Evolutionary conservation across 2,888 invertebrate species (phyloP), one percentile per base, ranked within the genome.

Genomic region (Rhopalosiphum nymphaeae): DNA sequence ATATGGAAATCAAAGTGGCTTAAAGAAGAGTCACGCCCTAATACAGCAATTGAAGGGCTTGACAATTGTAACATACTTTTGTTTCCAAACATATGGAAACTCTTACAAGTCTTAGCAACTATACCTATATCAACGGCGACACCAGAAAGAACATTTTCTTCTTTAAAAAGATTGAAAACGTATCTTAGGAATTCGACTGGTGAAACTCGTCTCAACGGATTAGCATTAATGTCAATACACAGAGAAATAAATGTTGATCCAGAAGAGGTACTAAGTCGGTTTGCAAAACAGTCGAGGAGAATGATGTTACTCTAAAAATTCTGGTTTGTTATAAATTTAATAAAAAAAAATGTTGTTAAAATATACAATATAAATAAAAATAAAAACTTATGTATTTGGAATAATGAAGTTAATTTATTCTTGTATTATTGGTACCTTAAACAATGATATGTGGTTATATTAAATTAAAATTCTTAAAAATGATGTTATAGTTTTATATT

Each of bases 361-460:
- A 44, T 44, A 57, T 57, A 57, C 57, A 57, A 9, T 57, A 57
- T 57, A 84, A 84, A 36, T 44, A 36, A 84, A 84, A 84, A 84
- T 84, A 84, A 84, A 84, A 84, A 84, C 42, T 84, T 84, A 84
- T 84, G 25, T 84, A 84, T 84, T 84, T 84, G 42, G 84, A 84
- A 84, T 84, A 84, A 84, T 84, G 84, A 84, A 42, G 36, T 84
- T 84, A 42, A 84, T 84, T 84, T 84, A 84, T 84, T 84, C 84
- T 84, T 84, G 84, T 84, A 84, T 84, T 84, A 84, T 84, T 84
- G 84, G 84, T 84, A 84, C 84, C 84, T 84, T 84, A 84, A 42
- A 42, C 84, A 84, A 84, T 84, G 84, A 84, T 42, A 84, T 42
- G 44, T 84, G 84, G 84, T 84, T 84, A 84, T 84, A 84, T 84